These are phyloP conservation scores for Drosophila insularis DNA, from an alignment of 1,140 invertebrate species.

Conservation along the genomic window DNA sequence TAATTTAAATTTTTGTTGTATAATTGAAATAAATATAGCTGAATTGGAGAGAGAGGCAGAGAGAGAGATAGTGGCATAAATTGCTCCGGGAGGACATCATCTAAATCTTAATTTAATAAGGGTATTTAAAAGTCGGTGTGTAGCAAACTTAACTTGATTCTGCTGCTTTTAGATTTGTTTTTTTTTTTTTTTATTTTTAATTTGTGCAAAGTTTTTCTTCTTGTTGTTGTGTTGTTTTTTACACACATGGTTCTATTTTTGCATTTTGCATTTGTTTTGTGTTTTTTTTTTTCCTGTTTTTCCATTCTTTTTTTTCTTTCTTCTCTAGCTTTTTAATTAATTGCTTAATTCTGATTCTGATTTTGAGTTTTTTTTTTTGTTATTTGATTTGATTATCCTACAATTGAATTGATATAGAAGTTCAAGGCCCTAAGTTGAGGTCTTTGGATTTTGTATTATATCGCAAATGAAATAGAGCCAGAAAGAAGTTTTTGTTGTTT, in stretches of 20 bases:
- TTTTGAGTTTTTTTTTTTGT: not conserved
- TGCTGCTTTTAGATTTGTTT: not conserved
- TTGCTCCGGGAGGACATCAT: no score
- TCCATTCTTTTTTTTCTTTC: not conserved
- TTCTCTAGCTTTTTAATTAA: constrained; percentile 16
- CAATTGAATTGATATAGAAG: not conserved
- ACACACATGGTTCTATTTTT: constrained; percentile 24
- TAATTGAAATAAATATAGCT: no score
- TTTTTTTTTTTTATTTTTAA: constrained; percentile 41
- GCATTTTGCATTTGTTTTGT: constrained; percentile 14
- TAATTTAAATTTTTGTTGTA: no score
- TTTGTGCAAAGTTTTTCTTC: constrained; percentile 49
- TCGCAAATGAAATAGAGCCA: not conserved
- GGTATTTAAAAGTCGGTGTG: not conserved
- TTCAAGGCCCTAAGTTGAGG: not conserved
- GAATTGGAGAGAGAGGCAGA: no score
- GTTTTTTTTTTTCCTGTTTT: not conserved
- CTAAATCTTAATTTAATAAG: not conserved
- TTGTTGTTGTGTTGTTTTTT: constrained; percentile 45
- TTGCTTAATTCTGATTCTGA: constrained; percentile 11
- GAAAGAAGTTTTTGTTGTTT: no score
- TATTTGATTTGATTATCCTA: constrained; percentile 9
- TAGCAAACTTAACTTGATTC: not conserved
- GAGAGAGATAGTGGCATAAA: no score
- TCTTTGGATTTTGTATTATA: not conserved